Percentiles rank a stretch among this genome's conserved stretches.
phyloP scores from a whole-genome alignment of 2,113 vertebrate genomes.

The Zosterops lateralis region DNA sequence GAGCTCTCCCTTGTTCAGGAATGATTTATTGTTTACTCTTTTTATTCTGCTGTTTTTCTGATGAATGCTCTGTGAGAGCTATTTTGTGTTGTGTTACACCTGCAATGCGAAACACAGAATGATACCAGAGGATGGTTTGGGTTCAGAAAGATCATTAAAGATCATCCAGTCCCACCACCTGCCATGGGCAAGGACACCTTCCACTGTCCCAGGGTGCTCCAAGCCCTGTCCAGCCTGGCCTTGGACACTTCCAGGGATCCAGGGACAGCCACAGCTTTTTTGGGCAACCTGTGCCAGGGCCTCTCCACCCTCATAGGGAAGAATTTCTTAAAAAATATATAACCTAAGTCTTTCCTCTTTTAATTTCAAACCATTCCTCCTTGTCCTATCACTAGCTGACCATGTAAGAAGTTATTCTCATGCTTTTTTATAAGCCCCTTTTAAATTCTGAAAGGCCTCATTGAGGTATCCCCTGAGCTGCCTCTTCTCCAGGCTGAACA shows the following conservation, averaged over 20 bases:
- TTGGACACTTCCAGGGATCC: not conserved
- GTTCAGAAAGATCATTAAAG: not conserved
- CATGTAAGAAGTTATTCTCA: not conserved
- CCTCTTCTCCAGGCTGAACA: not conserved
- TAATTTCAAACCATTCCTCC: not conserved
- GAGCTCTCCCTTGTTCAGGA: not conserved
- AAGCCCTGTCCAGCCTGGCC: accelerated
- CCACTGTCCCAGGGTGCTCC: accelerated
- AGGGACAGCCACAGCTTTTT: not conserved
- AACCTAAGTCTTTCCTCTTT: not conserved
- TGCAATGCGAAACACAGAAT: not conserved
- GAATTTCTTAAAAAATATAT: not conserved
- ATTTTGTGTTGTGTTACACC: accelerated
- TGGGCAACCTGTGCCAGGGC: not conserved
- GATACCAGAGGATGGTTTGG: not conserved
- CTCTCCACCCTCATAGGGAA: accelerated
- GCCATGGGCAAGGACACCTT: not conserved
- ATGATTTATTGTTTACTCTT: not conserved
- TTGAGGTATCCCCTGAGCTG: not conserved
- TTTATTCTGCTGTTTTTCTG: not conserved
- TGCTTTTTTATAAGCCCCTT: not conserved
- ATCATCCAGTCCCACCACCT: not conserved
- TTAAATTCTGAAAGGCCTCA: not conserved
- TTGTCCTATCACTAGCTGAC: not conserved
- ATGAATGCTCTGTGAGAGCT: not conserved